These are phyloP conservation scores for Pitta sordida DNA, from an alignment of 2,113 vertebrate genomes.

Conservation along the genomic window DNA sequence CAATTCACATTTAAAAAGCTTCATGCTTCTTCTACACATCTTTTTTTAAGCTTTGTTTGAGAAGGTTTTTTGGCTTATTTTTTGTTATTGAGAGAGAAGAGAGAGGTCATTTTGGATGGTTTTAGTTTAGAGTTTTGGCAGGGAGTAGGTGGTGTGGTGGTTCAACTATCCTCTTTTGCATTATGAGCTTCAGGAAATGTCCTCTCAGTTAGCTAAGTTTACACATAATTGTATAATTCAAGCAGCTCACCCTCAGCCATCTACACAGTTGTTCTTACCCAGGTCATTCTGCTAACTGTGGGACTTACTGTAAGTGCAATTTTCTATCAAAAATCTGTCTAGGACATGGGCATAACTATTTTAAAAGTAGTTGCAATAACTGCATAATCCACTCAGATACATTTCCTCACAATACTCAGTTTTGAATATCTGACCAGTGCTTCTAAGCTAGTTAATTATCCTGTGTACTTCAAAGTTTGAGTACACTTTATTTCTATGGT, in stretches of 20 bases:
- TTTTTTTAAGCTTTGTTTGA: neutral
- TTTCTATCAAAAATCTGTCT: neutral
- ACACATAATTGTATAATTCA: neutral
- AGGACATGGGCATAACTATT: neutral
- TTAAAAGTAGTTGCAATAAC: neutral
- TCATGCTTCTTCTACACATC: neutral
- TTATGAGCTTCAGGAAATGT: neutral
- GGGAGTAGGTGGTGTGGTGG: too few relatives aligned
- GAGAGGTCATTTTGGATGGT: neutral
- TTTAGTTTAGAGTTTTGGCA: neutral
- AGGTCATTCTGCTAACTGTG: neutral
- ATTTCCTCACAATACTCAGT: neutral
- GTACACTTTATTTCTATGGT: neutral
- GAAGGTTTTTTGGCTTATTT: neutral
- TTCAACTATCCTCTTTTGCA: neutral
- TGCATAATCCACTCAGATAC: neutral
- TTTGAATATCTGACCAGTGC: neutral
- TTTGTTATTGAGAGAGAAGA: too few relatives aligned
- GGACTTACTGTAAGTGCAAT: rapidly evolving
- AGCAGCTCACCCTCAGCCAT: rapidly evolving
- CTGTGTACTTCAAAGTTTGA: neutral
- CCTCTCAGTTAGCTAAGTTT: neutral
- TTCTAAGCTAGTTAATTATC: neutral
- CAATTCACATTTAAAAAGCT: neutral
- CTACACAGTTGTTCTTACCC: rapidly evolving